Evolutionary conservation across 2,797 vertebrate genomes (phyloP).

Genomic region (Columba guinea): DNA sequence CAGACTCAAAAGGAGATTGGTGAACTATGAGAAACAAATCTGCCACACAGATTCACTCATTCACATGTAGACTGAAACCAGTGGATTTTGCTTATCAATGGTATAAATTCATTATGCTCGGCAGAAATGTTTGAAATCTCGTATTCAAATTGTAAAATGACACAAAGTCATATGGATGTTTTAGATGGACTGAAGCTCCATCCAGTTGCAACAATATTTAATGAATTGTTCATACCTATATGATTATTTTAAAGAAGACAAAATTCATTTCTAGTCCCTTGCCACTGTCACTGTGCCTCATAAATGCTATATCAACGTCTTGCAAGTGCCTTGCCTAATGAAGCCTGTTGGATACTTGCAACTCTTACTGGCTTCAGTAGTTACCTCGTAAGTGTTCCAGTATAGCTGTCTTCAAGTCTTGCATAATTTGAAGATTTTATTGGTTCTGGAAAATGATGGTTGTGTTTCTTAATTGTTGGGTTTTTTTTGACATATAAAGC

Average conservation of each 20-base stretch:
- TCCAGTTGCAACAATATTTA: not conserved
- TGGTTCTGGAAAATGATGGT: not conserved
- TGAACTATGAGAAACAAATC: constrained; percentile 45
- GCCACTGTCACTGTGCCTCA: not conserved
- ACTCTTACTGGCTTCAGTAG: not conserved
- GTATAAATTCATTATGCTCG: not conserved
- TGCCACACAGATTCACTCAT: constrained; percentile 2
- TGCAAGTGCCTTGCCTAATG: not conserved
- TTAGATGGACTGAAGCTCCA: not conserved
- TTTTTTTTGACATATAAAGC: not conserved
- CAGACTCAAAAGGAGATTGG: constrained; percentile 46
- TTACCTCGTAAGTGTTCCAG: not conserved
- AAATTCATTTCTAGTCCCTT: not conserved
- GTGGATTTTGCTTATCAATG: not conserved
- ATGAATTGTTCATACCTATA: not conserved
- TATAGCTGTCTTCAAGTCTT: not conserved
- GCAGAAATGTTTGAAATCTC: not conserved
- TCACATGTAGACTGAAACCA: not conserved
- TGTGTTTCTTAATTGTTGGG: not conserved
- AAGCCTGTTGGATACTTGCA: not conserved
- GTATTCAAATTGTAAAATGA: not conserved
- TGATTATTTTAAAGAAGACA: not conserved
- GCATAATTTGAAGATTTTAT: not conserved
- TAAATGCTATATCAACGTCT: not conserved
- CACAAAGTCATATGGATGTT: not conserved